phyloP scores from a whole-genome alignment of 1,140 invertebrate species.

The Belonocnema kinseyi region DNA sequence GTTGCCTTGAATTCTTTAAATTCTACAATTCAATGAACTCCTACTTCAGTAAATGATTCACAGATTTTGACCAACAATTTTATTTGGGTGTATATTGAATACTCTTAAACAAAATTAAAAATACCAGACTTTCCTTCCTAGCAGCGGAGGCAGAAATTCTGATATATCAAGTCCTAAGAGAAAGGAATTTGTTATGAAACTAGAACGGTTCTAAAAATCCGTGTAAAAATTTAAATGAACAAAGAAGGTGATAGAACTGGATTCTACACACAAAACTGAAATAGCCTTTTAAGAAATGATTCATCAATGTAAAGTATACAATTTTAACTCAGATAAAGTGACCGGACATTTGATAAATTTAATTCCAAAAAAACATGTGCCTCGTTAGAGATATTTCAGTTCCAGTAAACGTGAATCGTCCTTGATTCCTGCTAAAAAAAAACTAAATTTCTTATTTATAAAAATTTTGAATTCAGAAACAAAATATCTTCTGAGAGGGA shows the following conservation, averaged over 20 bases:
- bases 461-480: not conserved
- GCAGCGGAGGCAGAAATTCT: not conserved
- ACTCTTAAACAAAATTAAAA: not conserved
- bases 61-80: too few species aligned
- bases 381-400: too few species aligned
- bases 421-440: too few species aligned
- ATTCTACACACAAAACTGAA: not conserved
- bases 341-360: too few species aligned
- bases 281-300: not conserved
- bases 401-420: too few species aligned
- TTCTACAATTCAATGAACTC: too few species aligned
- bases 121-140: not conserved
- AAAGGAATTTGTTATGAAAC: slow-evolving; percentile 29
- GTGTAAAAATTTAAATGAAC: not conserved
- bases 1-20: too few species aligned
- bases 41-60: too few species aligned
- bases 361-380: too few species aligned
- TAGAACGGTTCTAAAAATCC: not conserved
- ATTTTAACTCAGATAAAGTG: too few species aligned
- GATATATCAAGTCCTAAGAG: not conserved
- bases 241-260: not conserved
- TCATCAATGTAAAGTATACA: not conserved
- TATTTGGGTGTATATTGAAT: not conserved
- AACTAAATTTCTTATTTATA: too few species aligned
- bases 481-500: not conserved